Evolutionary conservation across 2,888 invertebrate genomes (phyloP).

Genomic region (Drosophila leonis): DNA sequence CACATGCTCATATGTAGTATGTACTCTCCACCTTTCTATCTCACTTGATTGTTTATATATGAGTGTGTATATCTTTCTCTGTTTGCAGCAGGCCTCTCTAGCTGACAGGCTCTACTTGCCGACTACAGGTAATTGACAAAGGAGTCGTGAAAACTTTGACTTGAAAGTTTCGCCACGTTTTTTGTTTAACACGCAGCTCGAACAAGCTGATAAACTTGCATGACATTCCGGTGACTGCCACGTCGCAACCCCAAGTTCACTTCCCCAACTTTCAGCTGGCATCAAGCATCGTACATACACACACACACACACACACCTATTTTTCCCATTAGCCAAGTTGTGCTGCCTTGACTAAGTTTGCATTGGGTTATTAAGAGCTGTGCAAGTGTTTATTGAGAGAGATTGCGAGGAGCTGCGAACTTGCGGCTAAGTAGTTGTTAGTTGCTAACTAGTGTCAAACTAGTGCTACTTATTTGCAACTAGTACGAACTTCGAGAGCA

Average conservation of each 20-base stretch:
- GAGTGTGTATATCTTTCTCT: background rate
- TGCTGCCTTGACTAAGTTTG: slow-evolving; percentile 67
- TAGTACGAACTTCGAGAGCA: slow-evolving; percentile 18
- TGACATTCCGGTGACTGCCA: slow-evolving; percentile 62
- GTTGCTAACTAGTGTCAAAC: slow-evolving; percentile 56
- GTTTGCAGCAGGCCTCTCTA: slow-evolving; percentile 3
- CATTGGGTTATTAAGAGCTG: slow-evolving; percentile 81
- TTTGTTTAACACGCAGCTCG: slow-evolving; percentile 76
- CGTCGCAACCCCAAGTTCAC: slow-evolving; percentile 44
- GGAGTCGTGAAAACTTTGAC: slow-evolving; percentile 79
- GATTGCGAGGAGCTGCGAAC: slow-evolving; percentile 45
- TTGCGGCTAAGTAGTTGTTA: slow-evolving; percentile 61
- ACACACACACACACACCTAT: background rate
- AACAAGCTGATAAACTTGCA: slow-evolving; percentile 79
- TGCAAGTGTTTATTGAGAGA: slow-evolving; percentile 78
- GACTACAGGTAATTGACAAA: slow-evolving; percentile 79
- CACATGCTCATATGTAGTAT: background rate
- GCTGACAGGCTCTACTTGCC: slow-evolving; percentile 29
- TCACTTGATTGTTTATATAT: background rate
- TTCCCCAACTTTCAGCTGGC: slow-evolving; percentile 23
- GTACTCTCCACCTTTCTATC: background rate
- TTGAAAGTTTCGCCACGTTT: slow-evolving; percentile 75
- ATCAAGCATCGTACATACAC: slow-evolving; percentile 14
- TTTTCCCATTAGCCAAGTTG: slow-evolving; percentile 26
- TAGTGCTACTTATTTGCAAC: slow-evolving; percentile 28